These are phyloP conservation scores for Dysidea cf. avara DNA, from an alignment of 37 sponge, comb jelly and placozoan genomes.

Conservation along the genomic window DNA sequence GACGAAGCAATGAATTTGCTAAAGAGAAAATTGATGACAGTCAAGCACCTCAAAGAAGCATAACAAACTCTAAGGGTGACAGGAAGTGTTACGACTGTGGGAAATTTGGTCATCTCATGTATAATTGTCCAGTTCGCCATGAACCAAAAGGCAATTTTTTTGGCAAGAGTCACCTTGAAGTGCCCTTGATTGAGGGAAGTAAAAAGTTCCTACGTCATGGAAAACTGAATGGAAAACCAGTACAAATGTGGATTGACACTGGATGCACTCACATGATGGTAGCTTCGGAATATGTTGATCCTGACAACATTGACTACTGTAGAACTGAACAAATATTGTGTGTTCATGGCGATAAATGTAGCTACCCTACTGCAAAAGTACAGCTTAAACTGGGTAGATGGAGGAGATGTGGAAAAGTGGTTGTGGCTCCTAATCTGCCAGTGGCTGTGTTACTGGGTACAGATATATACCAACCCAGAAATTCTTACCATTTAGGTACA, in stretches of 20 bases:
- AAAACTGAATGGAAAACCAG: conserved; percentile 14
- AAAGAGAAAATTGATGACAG: too few species aligned
- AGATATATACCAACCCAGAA: too few species aligned
- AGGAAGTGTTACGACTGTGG: too few species aligned
- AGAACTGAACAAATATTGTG: conserved; percentile 4
- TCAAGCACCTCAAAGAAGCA: too few species aligned
- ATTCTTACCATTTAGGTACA: too few species aligned
- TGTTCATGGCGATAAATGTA: conserved; percentile 25
- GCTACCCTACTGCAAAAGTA: conserved; percentile 22
- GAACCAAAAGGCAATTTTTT: too few species aligned
- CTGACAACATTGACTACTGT: not conserved
- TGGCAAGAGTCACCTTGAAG: too few species aligned
- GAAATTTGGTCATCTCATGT: too few species aligned
- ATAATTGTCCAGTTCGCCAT: too few species aligned
- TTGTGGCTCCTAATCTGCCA: conserved; percentile 20
- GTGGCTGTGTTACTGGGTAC: conserved; percentile 19
- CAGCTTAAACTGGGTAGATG: not conserved
- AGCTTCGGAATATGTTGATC: not conserved
- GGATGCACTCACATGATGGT: conserved; percentile 21
- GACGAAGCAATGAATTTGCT: too few species aligned
- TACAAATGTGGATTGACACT: conserved; percentile 28
- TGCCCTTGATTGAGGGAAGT: conserved; percentile 11
- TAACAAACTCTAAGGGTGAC: too few species aligned
- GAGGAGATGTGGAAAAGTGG: not conserved
- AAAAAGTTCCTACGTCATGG: conserved; percentile 16